Base-by-base conservation (phyloP, 2,797 vertebrate genomes). In the Sebastes variabilis region DNA sequence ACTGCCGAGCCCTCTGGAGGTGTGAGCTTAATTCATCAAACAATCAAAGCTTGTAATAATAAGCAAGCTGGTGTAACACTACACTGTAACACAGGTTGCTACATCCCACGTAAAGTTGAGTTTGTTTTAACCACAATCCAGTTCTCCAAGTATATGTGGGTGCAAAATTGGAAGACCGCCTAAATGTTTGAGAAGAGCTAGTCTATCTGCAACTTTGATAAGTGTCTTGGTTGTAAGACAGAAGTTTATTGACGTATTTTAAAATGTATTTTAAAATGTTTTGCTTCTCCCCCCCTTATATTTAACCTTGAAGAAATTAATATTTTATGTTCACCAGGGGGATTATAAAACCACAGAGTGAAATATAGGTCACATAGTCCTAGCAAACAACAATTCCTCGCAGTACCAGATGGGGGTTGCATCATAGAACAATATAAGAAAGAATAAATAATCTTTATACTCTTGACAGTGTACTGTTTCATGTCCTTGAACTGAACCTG, bases 241-340 rank as follows among this genome's bases (percentile, higher is more conserved):
- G n/a, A 56, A 13, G 20, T 2, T 46, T 0, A 46, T 8, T 46
- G 6, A 46, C 0, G 3, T 42, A 4, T 71, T 20, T 25, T 16
- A 3, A 52, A 54, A 42, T n/a, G 14, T 61, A 18, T 6, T 52
- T 8, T 27, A 27, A 27, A 20, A 14, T 5, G 52, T 24, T 58
- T 58, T 24, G 5, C 25, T 0, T 9, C 2, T 18, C 42, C 42
- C 42, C 42, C 6, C 14, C 42, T 46, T 8, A 46, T 18, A 46
- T 60, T 60, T 16, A 16, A 49, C 13, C 5, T 73, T 66, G 0
- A 67, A 38, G 29, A 71, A 59, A 76, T 4, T 59, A 29, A 32
- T n/a, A 32, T 34, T 27, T 58, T 10, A 22, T 73, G 18, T 56
- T 78, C 5, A 61, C 1, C 30, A 61, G 16, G 9, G 18, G 12